A percentile compares a stretch with the other conserved stretches of the same genome.
These are phyloP conservation scores for Entomyzon cyanotis DNA, from an alignment of 2,113 vertebrate genomes.

Conservation along the genomic window DNA sequence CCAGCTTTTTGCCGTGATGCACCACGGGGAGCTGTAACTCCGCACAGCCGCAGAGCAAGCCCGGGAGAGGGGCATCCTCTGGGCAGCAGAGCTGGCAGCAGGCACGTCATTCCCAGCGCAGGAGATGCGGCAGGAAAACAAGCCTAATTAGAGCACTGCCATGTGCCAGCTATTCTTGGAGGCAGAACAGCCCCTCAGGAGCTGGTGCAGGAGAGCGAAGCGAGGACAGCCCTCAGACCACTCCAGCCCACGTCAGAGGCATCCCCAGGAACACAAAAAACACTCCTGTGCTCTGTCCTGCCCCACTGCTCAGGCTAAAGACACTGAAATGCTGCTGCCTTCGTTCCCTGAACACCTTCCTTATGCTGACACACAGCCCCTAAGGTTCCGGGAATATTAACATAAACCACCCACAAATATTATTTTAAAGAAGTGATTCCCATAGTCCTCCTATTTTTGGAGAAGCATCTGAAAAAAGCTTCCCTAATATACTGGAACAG, in stretches of 20 bases:
- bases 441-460: slow-evolving; percentile 31
- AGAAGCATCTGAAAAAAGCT: slow-evolving; percentile 16
- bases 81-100: neutral
- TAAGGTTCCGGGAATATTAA: neutral
- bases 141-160: slow-evolving; percentile 8
- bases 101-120: neutral
- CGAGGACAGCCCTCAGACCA: neutral
- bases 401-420: slow-evolving; percentile 13
- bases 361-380: neutral
- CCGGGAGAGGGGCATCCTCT: neutral
- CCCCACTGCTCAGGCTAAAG: neutral
- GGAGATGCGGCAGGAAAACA: neutral
- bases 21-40: neutral
- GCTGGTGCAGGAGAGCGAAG: neutral
- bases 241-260: neutral
- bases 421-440: slow-evolving; percentile 33
- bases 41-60: fast-evolving
- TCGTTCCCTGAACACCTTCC: neutral
- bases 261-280: neutral
- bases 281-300: neutral
- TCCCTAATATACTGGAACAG: slow-evolving; percentile 24
- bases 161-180: slow-evolving; percentile 53
- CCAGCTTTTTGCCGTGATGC: neutral
- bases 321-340: neutral
- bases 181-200: slow-evolving; percentile 39